Base-by-base conservation (phyloP, 2,113 vertebrate species). In the Pachyramphus minor region DNA sequence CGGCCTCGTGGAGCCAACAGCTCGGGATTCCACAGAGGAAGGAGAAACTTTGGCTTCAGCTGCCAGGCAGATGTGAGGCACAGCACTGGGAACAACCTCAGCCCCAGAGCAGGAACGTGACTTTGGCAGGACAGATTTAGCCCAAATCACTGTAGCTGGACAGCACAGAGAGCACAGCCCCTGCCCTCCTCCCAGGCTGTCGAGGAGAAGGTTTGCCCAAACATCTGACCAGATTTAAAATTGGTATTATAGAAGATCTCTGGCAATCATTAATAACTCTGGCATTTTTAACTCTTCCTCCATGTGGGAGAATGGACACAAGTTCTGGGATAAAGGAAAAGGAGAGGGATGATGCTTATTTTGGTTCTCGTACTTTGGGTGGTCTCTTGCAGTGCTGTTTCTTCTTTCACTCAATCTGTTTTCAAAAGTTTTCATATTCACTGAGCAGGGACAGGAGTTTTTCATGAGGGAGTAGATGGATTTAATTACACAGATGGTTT, bases 41-140 rank as follows among this genome's bases (percentile, higher is more conserved):
- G 96, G 91, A 84, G 94, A 69, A 90, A 78, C 55, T 69, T 4
- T 95, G 96, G 88, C 95, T 91, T 55, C 96, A 92, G 96, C 86
- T 95, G 93, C 87, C 95, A 41, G 21, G 95, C 96, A 98, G 98
- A 97, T 97, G 97, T 94, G 85, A 95, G 91, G 94, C 71, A 90
- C 82, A 92, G 44, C 95, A 83, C 58, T 95, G 97, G 97, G 97
- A 94, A 92, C 68, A 91, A 96, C 90, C 86, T 60, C 95, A 27
- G 59, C 72, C 52, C 81, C 50, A 81, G 86, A 97, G 92, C 94
- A 96, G 94, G 94, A 87, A 71, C 35, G 83, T 11, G 87, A 73
- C 93, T 55, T 89, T 96, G 90, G 60, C 89, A 31, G 35, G 67
- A 53, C 66, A 96, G 92, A 96, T 85, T 69, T 73, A 93, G 82